Conservation (phyloP, 2,113 vertebrate species). For the Eonycteris spelaea region DNA sequence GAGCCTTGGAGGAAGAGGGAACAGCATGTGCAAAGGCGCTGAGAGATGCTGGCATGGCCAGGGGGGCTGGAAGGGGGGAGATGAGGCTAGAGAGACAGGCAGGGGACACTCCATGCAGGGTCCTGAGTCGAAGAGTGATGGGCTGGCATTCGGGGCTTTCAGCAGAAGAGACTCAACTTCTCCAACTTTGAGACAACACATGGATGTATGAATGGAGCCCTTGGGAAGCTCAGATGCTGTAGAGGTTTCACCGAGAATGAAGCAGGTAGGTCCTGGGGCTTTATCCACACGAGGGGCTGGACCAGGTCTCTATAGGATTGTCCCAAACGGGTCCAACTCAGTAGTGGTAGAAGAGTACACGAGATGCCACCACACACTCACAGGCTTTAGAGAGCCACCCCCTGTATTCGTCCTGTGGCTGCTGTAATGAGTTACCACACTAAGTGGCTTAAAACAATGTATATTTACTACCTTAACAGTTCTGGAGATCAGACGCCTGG, state of each 20-base stretch:
- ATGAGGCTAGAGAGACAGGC: not conserved
- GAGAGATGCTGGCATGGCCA: not conserved
- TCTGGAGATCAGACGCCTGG: not conserved
- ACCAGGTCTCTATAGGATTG: not conserved
- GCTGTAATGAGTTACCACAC: not conserved
- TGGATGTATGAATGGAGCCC: not conserved
- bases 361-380: accelerated
- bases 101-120: not conserved
- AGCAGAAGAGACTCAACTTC: not conserved
- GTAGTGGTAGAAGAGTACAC: not conserved
- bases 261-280: not conserved
- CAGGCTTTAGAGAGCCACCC: not conserved
- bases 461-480: not conserved
- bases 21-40: accelerated
- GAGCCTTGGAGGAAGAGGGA: not conserved
- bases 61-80: not conserved
- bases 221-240: not conserved
- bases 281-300: not conserved
- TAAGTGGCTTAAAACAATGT: not conserved
- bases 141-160: not conserved
- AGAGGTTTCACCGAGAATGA: not conserved
- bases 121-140: not conserved
- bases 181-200: not conserved
- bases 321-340: not conserved
- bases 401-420: not conserved